Evolutionary conservation across 64 coral and sea anemone species (phyloP), one percentile per base, ranked within the genome.

Genomic region (Montipora cactus): DNA sequence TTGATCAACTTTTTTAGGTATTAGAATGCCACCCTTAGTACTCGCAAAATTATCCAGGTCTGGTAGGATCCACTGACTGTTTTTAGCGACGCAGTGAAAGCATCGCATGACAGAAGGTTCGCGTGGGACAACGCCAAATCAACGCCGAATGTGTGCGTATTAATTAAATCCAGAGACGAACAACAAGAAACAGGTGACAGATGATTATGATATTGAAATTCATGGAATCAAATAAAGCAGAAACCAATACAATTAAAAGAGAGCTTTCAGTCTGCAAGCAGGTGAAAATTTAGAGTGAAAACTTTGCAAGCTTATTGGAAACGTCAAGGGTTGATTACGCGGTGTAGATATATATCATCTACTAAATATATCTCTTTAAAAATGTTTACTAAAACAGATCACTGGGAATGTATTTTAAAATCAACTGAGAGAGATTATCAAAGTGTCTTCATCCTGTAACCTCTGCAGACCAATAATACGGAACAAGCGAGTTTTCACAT

Each of bases 171-270:
- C 52, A 57, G 11, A 57, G 64, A n/a, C 68, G 0, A 62, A 25
- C 55, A 21, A 44, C n/a, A 48, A 50, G 82, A 44, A 86, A 86
- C 82, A 86, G 82, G 82, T 86, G 66, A 86, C 23, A 47, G 46
- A 4, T 1, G 81, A 46, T 22, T 37, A 86, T 86, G 16, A 71
- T 7, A 72, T 71, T 66, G 47, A 86, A 72, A 78, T 78, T 15
- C 13, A 19, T 45, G 45, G 19, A 72, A 86, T 70, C 7, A 71
- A 70, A 71, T 48, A 86, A 73, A 64, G 14, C 61, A 15, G 14
- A 4, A 64, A 11, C 14, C 52, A 5, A 55, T 7, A 55, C 52
- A 55, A 55, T 14, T 15, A 16, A 64, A 11, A 15, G 61, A 16
- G 0, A 64, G 61, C 61, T 64, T 64, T 64, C 14, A 37, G 37